These are phyloP conservation scores for Ctenodactylus gundi DNA, from an alignment of 2,113 vertebrate species.

Conservation along the genomic window DNA sequence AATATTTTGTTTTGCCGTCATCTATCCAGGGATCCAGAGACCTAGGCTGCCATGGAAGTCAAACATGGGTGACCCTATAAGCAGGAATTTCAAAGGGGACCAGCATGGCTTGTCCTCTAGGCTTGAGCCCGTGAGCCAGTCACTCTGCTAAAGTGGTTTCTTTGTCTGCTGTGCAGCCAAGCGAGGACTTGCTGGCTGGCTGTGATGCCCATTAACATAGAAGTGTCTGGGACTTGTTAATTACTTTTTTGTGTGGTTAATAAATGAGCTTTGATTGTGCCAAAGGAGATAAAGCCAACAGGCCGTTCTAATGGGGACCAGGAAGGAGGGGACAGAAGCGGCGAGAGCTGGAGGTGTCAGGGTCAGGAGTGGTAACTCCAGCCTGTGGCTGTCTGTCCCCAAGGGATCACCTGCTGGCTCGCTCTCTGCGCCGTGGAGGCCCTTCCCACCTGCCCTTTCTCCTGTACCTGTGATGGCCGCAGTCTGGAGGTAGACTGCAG, in stretches of 20 bases:
- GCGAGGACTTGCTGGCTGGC: not conserved
- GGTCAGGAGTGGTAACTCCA: too few species aligned
- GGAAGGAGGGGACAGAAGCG: not conserved
- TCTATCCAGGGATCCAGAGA: not conserved
- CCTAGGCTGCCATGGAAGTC: not conserved
- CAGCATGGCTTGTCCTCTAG: not conserved
- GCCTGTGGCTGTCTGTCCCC: not conserved
- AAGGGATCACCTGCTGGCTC: constrained; percentile 91
- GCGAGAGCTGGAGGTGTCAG: not conserved
- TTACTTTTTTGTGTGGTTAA: not conserved
- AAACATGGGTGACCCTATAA: rapidly evolving
- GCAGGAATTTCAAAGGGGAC: not conserved
- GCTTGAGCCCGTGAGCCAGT: not conserved
- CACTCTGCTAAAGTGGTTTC: not conserved
- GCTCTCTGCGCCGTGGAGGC: constrained; percentile 83
- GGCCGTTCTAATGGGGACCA: not conserved
- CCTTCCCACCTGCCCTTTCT: constrained; percentile 89
- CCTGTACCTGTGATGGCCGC: constrained; percentile 91
- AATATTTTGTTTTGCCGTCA: not conserved
- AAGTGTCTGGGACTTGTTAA: not conserved
- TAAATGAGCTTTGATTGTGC: not conserved
- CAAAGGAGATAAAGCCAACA: not conserved
- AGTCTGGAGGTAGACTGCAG: constrained; percentile 93
- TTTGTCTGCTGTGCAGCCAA: not conserved
- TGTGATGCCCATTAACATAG: not conserved